Base-by-base conservation (phyloP, 2,888 invertebrate genomes). In the Rhodophaea formosa region DNA sequence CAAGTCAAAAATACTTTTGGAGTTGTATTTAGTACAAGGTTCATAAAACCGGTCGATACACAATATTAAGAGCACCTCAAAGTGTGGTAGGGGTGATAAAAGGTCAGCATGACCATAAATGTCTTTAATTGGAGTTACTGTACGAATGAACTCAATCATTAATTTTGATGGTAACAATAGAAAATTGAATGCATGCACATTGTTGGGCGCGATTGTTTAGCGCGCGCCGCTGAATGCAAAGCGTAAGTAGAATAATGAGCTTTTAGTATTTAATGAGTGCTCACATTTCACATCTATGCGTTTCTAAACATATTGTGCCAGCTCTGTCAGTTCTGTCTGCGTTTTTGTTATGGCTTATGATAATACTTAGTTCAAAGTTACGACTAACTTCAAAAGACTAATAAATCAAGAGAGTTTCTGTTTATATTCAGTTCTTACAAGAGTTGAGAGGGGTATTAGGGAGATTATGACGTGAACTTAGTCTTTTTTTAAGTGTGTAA, bases 171-270 rank as follows among this genome's bases (percentile, higher is more conserved):
- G 71, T 65, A 70, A 86, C 85, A 88, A 86, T 86, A 72, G 84
- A 70, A 62, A 74, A 75, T 75, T 79, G 80, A 83, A 84, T 83
- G 78, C 80, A 75, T 77, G 75, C 71, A 75, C 73, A 79, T 80
- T 75, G 78, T 73, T 71, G 70, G 66, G 75, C 59, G 61, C 68
- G 74, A 82, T 82, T 82, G 81, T 84, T 79, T 79, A 81, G 82
- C 74, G 74, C 68, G 71, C 73, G 78, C 74, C 74, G 68, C 71
- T 85, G 82, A 86, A 86, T 85, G 81, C 68, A 72, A 68, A 44
- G 70, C 80, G 74, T 82, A 82, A 72, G 74, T 66, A 71, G 75
- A 77, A 79, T 85, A 84, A 88, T 82, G 84, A 84, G 81, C 79
- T 79, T 74, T 76, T 80, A 77, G 72, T 71, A 72, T 74, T 74